Base-by-base conservation (phyloP, 2,113 vertebrate species). In the Glaucidium brasilianum region DNA sequence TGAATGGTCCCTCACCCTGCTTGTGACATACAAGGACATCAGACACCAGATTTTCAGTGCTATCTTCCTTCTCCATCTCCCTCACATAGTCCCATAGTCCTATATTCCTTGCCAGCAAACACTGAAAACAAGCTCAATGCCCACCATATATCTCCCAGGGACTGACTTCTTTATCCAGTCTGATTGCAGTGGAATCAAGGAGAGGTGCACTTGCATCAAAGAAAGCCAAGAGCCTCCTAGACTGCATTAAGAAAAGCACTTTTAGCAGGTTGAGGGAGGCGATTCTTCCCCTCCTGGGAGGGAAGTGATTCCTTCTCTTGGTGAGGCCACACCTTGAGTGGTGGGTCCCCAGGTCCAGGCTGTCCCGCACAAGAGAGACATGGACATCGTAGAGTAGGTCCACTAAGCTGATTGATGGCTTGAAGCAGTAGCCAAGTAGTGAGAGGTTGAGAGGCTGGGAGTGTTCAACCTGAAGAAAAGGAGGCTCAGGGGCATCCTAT, bases 241-340 rank as follows among this genome's bases (percentile, higher is more conserved):
- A 2, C 25, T 77, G 4, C 16, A 37, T 23, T 69, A 60, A 4
- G 12, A 56, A 84, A 72, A 64, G 3, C 3, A 30, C 53, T 49
- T 69, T 47, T n/a, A 30, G 6, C 18, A 50, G 8, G 11, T 14
- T 87, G 47, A 49, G 6, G 19, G 13, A 39, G 6, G 20, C 0
- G 0, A 34, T 62, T 56, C 4, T 45, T 71, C 9, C 10, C 0
- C 12, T 49, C 1, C 20, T 79, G 5, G 39, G n/a, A 62, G 14
- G 18, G 10, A 82, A 4, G 4, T 17, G 7, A 32, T 53, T 8
- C 7, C 84, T 73, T 7, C 3, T 2, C 0, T 8, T 56, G 3
- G 0, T 25, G 39, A 37, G 52, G 15, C 18, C 34, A 35, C 8
- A 75, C 23, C 27, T 59, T 23, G 3, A 53, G 41, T n/a, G 4